phyloP scores from a whole-genome alignment of 2,888 invertebrate genomes.

The Drosophila kuntzei region DNA sequence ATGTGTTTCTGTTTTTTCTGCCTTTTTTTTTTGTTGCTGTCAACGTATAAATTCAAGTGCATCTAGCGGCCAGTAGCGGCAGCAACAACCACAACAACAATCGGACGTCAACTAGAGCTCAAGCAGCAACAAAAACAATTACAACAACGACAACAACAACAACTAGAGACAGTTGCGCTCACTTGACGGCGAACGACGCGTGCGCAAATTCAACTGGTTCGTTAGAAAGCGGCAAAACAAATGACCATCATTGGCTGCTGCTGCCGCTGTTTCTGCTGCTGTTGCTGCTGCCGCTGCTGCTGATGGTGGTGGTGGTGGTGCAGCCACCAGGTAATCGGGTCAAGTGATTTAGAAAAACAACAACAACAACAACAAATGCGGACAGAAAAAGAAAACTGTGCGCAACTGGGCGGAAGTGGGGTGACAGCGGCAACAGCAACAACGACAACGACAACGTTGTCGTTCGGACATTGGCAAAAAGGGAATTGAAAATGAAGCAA shows the following conservation, averaged over 20 bases:
- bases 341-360: conserved; percentile 75
- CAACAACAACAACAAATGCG: conserved; percentile 3
- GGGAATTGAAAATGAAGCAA: conserved; percentile 48
- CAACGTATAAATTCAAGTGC: conserved; percentile 51
- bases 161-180: conserved; percentile 44
- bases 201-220: conserved; percentile 81
- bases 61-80: conserved; percentile 33
- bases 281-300: conserved; percentile 16
- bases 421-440: conserved; percentile 19
- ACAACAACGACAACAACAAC: conserved; percentile 24
- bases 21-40: conserved; percentile 17
- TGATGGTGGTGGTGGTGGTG: conserved; percentile 42
- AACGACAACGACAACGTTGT: conserved; percentile 2
- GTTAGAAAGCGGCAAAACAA: conserved; percentile 81
- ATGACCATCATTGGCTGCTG: conserved; percentile 67
- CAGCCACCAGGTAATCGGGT: conserved; percentile 80
- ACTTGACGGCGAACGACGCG: conserved; percentile 65
- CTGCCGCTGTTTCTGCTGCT: conserved; percentile 18
- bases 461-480: conserved; percentile 50
- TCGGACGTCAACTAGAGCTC: conserved; percentile 32
- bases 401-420: conserved; percentile 47
- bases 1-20: conserved; percentile 9
- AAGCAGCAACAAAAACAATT: conserved; percentile 21
- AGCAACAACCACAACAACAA: conserved; percentile 11
- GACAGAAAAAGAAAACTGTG: conserved; percentile 47